Base-by-base conservation (phyloP, 2,888 invertebrate genomes). In the Eupithecia inturbata region DNA sequence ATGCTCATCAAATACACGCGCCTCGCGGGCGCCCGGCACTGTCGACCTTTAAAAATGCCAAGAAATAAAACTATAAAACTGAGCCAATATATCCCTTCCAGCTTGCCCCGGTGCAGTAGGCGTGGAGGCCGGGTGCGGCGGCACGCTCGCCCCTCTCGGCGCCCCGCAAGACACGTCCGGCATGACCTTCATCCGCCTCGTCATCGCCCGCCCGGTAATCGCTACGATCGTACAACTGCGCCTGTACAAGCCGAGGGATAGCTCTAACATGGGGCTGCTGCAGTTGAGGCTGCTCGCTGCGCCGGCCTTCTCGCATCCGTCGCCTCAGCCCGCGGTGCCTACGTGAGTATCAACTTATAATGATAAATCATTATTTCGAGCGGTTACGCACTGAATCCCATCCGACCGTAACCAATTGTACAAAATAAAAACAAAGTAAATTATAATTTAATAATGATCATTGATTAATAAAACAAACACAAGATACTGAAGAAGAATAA, bases 51-150 rank as follows among this genome's bases (percentile, higher is more conserved):
- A n/a, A n/a, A n/a, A n/a, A n/a, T n/a, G n/a, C n/a, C n/a, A n/a
- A n/a, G n/a, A n/a, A n/a, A 12, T 45, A 5, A 1, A 45, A 45
- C 19, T 19, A 19, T 16, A 1, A 45, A 45, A 19, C 45, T 45
- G 19, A 41, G 5, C 2, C 22, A 0, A 28, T 31, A 1, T 16
- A 10, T 53, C 3, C 60, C 3, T 66, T 28, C 0, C 89, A 96
- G 97, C 98, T 0, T 98, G 98, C 83, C 98, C 98, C 0, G 97
- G 97, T 67, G 98, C 97, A 5, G 98, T 98, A 31, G 97, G 97
- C 16, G 93, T 98, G 75, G 98, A 99, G 90, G 96, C 98, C 0
- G 96, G 97, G 0, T 97, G 98, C 89, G 97, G 97, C 73, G 97
- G 96, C 67, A 96, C 97, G 7, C 94, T 97, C 36, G 96, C 97